A percentile compares a stretch with the other conserved stretches of the same genome.
Conservation (phyloP, 2,888 invertebrate genomes). For the Ormyrus pomaceus region DNA sequence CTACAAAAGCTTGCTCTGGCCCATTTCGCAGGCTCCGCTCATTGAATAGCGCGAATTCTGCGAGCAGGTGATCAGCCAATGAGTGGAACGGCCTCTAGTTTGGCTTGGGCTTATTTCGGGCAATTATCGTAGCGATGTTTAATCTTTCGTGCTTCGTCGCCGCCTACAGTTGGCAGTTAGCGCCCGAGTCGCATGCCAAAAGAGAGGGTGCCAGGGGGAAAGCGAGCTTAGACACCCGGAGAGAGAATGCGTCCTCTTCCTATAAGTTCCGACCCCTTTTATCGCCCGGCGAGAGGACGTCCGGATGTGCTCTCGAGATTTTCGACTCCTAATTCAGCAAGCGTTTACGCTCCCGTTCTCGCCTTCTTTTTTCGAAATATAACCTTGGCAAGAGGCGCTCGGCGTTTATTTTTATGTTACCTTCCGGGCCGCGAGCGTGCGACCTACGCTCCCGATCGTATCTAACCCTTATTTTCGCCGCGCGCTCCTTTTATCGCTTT, state of each 20-base stretch:
- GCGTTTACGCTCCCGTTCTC: constrained; percentile 24
- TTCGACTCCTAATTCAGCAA: constrained; percentile 55
- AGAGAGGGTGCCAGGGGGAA: constrained; percentile 10
- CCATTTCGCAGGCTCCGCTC: constrained; percentile 15
- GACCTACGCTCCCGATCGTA: constrained; percentile 27
- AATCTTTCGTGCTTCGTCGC: constrained; percentile 59
- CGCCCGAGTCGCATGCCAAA: constrained; percentile 56
- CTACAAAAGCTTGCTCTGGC: not conserved
- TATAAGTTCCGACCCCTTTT: constrained; percentile 24
- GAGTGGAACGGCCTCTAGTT: constrained; percentile 19
- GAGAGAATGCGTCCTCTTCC: constrained; percentile 10
- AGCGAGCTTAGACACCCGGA: not conserved
- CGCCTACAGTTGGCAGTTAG: constrained; percentile 53
- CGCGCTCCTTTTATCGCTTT: constrained; percentile 46
- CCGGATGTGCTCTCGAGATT: constrained; percentile 2
- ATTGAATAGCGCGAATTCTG: constrained; percentile 37
- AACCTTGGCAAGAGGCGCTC: constrained; percentile 36
- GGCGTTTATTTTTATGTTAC: constrained; percentile 59
- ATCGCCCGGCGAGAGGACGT: not conserved
- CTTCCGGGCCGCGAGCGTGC: constrained; percentile 35
- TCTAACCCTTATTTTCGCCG: constrained; percentile 44
- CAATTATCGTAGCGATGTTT: constrained; percentile 59
- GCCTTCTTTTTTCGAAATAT: constrained; percentile 29
- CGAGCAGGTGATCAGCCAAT: constrained; percentile 34
- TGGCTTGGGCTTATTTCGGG: constrained; percentile 52